Base-by-base conservation (phyloP, 2,797 vertebrate species). In the Brachyrhaphis roseni region DNA sequence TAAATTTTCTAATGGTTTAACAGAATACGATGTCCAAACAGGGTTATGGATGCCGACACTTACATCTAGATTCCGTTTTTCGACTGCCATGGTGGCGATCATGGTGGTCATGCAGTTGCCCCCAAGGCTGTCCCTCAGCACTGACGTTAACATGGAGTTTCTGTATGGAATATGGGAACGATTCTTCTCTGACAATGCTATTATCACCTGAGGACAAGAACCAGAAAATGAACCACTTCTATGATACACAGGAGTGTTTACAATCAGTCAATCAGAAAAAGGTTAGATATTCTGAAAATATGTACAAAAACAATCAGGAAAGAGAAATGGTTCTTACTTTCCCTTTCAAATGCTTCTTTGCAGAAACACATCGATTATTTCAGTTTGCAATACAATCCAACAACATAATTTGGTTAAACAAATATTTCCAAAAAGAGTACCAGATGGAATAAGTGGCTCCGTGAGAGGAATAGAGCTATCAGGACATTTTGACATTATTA, bases 101-200 rank as follows among this genome's bases (percentile, higher is more conserved):
- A 99, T 99, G 72, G 97, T 97, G 1, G 98, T 99, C 97, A 97
- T 97, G 88, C 98, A 99, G 95, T 99, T 99, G 20, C 98, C 98
- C 46, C 98, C 98, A 11, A 99, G 92, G 77, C 98, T 99, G 94
- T 99, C 98, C 88, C 98, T 95, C 49, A 99, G 95, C 87, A 99
- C 98, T 1, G 97, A 99, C 0, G 98, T 99, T 96, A 99, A 96
- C 98, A 99, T 96, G 46, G 98, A 99, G 90, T 99, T 99, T 85
- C 98, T 95, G 84, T 99, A 99, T 0, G 98, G 98, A 77, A 99
- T 97, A 82, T 99, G 98, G 0, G 94, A 94, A 45, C 98, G 96
- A 77, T 97, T 97, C 92, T 96, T 98, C 91, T 99, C 98, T 5
- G 98, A 97, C 86, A 99, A 93, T 31, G 98, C 97, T 68, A 97